Conservation (phyloP, 1,140 invertebrate species). For the Spodoptera frugiperda region DNA sequence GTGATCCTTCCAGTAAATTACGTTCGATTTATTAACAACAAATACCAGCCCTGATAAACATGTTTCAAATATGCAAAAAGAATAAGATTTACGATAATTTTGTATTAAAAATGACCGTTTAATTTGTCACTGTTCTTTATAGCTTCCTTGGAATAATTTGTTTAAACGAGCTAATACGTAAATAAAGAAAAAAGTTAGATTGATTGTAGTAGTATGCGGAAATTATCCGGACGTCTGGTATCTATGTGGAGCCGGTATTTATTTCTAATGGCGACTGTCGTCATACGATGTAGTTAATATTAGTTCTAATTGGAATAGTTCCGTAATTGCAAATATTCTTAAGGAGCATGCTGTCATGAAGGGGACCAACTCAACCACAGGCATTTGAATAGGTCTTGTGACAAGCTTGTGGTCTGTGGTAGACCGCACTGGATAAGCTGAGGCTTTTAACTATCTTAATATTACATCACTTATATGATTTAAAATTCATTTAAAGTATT, state of each 20-base stretch:
- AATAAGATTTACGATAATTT: no score
- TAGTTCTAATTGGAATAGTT: constrained; percentile 26
- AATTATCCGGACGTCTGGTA: constrained; percentile 24
- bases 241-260: constrained; percentile 7
- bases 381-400: not conserved
- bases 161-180: not conserved
- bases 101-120: not conserved
- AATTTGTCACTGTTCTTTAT: constrained; percentile 2
- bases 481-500: no score
- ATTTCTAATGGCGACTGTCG: constrained; percentile 7
- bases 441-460: no score
- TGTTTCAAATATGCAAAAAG: no score
- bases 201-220: constrained; percentile 10
- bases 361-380: not conserved
- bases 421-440: no score
- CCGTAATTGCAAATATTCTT: not conserved
- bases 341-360: not conserved
- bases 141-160: constrained; percentile 21
- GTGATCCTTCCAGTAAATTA: constrained; percentile 20
- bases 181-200: not conserved
- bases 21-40: not conserved
- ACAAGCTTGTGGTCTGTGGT: not conserved
- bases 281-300: not conserved
- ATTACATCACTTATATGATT: no score
- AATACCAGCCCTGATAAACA: not conserved